Conservation (phyloP, 2,888 invertebrate genomes). For the Drosophila anceps region DNA sequence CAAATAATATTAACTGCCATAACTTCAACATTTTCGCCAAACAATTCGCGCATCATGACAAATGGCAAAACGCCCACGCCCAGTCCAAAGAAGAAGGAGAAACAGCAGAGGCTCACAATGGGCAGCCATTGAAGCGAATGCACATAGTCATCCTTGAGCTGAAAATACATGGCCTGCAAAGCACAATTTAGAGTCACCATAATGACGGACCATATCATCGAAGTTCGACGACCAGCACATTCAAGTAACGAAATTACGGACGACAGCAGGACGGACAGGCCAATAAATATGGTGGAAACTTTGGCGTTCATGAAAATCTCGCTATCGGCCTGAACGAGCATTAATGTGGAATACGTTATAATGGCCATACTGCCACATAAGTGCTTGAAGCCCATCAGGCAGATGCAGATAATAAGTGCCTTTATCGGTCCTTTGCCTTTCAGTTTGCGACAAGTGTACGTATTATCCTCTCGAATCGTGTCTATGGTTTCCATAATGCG, state of each 20-base stretch:
- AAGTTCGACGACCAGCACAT: constrained; percentile 89
- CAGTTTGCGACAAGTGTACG: not conserved
- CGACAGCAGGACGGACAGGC: constrained; percentile 89
- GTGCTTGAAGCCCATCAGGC: constrained; percentile 93
- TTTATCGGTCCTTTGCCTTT: not conserved
- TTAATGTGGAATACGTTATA: constrained; percentile 90
- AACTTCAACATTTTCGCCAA: constrained; percentile 90
- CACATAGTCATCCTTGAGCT: constrained; percentile 65
- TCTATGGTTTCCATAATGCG: not conserved
- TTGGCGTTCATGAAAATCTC: constrained; percentile 78
- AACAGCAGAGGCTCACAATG: constrained; percentile 89
- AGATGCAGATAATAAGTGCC: not conserved
- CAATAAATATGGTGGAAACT: constrained; percentile 90
- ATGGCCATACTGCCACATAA: constrained; percentile 92
- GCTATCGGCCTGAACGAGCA: constrained; percentile 86
- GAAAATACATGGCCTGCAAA: constrained; percentile 89
- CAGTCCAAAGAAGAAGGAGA: constrained; percentile 91
- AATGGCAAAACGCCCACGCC: constrained; percentile 93
- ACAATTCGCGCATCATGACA: constrained; percentile 90
- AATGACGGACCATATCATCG: constrained; percentile 89
- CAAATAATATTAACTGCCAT: constrained; percentile 91
- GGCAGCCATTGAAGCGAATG: constrained; percentile 88
- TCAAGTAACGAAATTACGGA: constrained; percentile 90
- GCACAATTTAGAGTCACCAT: constrained; percentile 89
- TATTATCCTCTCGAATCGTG: not conserved